These are phyloP conservation scores for Rhagoletis pomonella DNA, from an alignment of 1,140 invertebrate species.

Conservation along the genomic window DNA sequence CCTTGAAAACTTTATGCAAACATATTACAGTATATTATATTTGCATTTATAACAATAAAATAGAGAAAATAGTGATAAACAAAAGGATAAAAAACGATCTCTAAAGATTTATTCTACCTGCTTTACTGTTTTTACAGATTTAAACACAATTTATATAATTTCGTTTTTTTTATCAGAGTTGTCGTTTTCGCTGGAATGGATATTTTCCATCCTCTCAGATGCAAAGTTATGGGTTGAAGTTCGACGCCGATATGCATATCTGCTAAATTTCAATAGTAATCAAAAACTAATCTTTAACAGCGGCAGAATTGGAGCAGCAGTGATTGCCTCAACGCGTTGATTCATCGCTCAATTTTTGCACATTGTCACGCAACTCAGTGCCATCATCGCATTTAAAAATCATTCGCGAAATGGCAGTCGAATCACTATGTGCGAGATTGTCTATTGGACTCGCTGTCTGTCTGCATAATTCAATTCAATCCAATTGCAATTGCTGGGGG, in stretches of 20 bases:
- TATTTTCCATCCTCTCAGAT: no score
- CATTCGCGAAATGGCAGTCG: not conserved
- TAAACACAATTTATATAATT: no score
- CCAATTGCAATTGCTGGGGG: conserved; percentile 32
- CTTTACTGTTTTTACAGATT: no score
- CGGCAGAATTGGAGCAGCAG: not conserved
- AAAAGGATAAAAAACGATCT: no score
- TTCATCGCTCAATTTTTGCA: conserved; percentile 34
- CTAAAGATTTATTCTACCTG: no score
- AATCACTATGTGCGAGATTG: not conserved
- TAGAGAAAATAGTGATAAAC: no score
- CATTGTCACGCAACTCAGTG: conserved; percentile 24
- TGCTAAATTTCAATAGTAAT: not conserved
- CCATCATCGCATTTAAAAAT: not conserved
- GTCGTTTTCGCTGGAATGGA: no score
- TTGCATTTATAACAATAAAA: no score
- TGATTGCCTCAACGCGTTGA: not conserved
- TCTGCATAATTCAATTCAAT: conserved; percentile 46
- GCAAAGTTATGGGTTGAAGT: no score
- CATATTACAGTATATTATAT: no score
- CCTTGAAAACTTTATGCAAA: no score
- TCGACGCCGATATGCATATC: not conserved
- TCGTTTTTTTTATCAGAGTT: no score
- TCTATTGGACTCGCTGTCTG: not conserved
- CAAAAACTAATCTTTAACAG: not conserved